phyloP scores from a whole-genome alignment of 2,797 vertebrate genomes.

The Oreortyx pictus region DNA sequence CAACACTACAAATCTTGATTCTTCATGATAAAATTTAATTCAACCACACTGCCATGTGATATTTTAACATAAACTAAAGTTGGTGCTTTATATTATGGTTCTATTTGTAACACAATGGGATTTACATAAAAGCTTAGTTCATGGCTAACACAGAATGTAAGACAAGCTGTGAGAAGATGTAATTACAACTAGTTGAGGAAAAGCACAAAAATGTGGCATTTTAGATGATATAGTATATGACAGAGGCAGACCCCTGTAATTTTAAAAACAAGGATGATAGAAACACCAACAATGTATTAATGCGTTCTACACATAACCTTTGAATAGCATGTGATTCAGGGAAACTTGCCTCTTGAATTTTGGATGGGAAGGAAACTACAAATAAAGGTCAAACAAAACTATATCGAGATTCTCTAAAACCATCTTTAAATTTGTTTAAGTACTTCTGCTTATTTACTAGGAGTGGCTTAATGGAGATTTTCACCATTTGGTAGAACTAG shows the following conservation, averaged over 20 bases:
- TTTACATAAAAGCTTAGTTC: background rate
- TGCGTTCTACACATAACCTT: background rate
- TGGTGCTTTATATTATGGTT: background rate
- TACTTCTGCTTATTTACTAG: background rate
- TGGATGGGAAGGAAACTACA: background rate
- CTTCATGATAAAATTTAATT: background rate
- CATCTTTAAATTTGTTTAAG: background rate
- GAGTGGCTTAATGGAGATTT: background rate
- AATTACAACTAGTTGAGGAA: background rate
- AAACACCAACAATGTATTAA: background rate
- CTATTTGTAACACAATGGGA: background rate
- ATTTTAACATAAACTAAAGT: background rate
- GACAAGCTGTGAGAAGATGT: background rate
- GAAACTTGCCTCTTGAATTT: background rate
- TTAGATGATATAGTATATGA: background rate
- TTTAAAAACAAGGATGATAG: background rate
- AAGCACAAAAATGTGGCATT: background rate
- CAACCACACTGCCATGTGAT: background rate
- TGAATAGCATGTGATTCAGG: background rate
- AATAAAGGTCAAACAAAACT: background rate
- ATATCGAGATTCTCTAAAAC: background rate
- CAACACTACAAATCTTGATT: accelerated
- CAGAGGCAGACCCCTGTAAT: background rate
- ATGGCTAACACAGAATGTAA: background rate
- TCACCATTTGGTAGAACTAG: background rate